Percentiles rank a stretch among this genome's conserved stretches.
phyloP scores from a whole-genome alignment of 1,140 invertebrate species.

The Pemphigus obesinymphae region DNA sequence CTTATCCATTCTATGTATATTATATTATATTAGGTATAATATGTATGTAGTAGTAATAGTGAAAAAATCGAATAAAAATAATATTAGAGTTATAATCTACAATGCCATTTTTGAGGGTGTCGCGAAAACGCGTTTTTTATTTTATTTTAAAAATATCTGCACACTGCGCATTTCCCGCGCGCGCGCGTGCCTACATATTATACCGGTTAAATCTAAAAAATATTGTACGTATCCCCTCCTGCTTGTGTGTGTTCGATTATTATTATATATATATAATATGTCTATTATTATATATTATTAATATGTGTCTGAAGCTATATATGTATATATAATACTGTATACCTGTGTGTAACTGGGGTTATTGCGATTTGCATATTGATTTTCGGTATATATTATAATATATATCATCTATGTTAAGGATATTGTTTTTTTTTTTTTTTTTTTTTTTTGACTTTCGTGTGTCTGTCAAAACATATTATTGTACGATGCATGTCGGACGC shows the following conservation, averaged over 20 bases:
- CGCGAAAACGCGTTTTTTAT: not conserved
- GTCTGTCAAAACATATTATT: no score
- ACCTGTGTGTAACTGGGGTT: not conserved
- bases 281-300: not conserved
- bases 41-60: not conserved
- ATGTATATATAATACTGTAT: not conserved
- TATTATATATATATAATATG: not conserved
- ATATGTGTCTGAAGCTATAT: not conserved
- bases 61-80: conserved; percentile 24
- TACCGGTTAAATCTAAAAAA: conserved; percentile 12
- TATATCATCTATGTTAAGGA: no score
- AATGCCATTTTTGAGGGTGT: conserved; percentile 1
- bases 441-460: no score
- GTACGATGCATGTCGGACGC: no score
- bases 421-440: no score
- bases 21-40: not conserved
- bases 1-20: conserved; percentile 28
- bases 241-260: not conserved
- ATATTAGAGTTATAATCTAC: conserved; percentile 24
- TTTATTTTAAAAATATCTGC: not conserved
- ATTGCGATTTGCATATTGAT: not conserved
- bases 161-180: not conserved
- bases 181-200: not conserved
- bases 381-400: not conserved
- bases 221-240: not conserved